phyloP scores from a whole-genome alignment of 1,140 invertebrate species.

The Platyura marginata region DNA sequence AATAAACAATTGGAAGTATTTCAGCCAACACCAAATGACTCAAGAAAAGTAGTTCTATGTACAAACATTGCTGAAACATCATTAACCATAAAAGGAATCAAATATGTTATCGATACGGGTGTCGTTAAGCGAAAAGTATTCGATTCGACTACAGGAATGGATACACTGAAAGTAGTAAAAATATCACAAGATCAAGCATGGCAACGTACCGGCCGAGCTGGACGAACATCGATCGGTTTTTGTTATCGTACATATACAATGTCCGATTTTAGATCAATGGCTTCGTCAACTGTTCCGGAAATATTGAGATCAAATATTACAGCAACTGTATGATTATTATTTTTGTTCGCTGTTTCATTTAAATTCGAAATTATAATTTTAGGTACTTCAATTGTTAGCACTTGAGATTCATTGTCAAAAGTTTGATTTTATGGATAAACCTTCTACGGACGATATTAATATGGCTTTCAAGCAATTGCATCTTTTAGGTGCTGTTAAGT shows the following conservation, averaged over 20 bases:
- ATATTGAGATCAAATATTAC: slow-evolving; percentile 42
- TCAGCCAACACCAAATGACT: slow-evolving; percentile 37
- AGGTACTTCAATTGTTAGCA: slow-evolving; percentile 66
- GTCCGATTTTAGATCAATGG: slow-evolving; percentile 48
- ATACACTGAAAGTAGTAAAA: slow-evolving; percentile 61
- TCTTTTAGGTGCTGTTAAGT: slow-evolving; percentile 53
- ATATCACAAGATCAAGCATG: slow-evolving; percentile 84
- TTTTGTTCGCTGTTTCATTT: too few species aligned
- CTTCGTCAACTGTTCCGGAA: slow-evolving; percentile 61
- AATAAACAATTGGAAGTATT: slow-evolving; percentile 65
- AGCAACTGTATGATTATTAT: slow-evolving; percentile 9
- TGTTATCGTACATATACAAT: slow-evolving; percentile 72
- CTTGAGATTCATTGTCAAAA: slow-evolving; percentile 60
- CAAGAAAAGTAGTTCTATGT: slow-evolving; percentile 80
- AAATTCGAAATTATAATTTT: slow-evolving; percentile 31
- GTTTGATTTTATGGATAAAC: slow-evolving; percentile 87
- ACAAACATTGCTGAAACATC: slow-evolving; percentile 98
- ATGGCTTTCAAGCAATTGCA: slow-evolving; percentile 50
- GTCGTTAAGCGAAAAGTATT: slow-evolving; percentile 73
- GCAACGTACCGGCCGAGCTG: slow-evolving; percentile 81
- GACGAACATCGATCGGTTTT: slow-evolving; percentile 60
- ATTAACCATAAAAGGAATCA: slow-evolving; percentile 86
- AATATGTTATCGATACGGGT: slow-evolving; percentile 87
- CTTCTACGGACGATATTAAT: slow-evolving; percentile 46
- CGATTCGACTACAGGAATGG: slow-evolving; percentile 65